These are phyloP conservation scores for Pyrgus malvae DNA, from an alignment of 2,888 invertebrate species.

Conservation along the genomic window DNA sequence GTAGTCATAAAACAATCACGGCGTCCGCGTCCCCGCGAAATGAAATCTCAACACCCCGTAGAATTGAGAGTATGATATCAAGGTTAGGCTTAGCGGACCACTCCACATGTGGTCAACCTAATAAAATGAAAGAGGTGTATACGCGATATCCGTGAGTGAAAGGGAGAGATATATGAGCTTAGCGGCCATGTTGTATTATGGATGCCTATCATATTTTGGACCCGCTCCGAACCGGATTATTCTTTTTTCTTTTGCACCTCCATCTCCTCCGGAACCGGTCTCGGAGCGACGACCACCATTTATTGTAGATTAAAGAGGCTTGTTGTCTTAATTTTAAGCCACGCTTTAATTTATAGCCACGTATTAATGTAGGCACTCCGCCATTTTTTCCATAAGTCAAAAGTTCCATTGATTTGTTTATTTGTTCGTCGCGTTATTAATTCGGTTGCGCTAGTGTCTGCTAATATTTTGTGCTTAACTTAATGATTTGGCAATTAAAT, in stretches of 20 bases:
- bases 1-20: too few species aligned
- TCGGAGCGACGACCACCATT: conserved; percentile 76
- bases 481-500: conserved; percentile 82
- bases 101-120: conserved; percentile 82
- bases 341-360: conserved; percentile 77
- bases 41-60: conserved; percentile 58
- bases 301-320: conserved; percentile 82
- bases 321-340: conserved; percentile 83
- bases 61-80: conserved; percentile 78
- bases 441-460: conserved; percentile 67
- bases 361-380: conserved; percentile 73
- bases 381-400: conserved; percentile 71
- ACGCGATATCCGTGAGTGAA: conserved; percentile 48
- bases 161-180: conserved; percentile 69
- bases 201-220: conserved; percentile 83
- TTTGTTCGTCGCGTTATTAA: conserved; percentile 65
- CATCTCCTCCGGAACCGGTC: conserved; percentile 74
- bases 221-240: conserved; percentile 79
- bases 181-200: conserved; percentile 82
- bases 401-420: conserved; percentile 75
- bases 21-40: not conserved
- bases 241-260: conserved; percentile 77
- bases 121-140: conserved; percentile 72
- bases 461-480: conserved; percentile 79
- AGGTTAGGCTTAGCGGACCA: conserved; percentile 82